A percentile compares a stretch with the other conserved stretches of the same genome.
Evolutionary conservation across 2,113 vertebrate species (phyloP).

Genomic region (Scortum barcoo): DNA sequence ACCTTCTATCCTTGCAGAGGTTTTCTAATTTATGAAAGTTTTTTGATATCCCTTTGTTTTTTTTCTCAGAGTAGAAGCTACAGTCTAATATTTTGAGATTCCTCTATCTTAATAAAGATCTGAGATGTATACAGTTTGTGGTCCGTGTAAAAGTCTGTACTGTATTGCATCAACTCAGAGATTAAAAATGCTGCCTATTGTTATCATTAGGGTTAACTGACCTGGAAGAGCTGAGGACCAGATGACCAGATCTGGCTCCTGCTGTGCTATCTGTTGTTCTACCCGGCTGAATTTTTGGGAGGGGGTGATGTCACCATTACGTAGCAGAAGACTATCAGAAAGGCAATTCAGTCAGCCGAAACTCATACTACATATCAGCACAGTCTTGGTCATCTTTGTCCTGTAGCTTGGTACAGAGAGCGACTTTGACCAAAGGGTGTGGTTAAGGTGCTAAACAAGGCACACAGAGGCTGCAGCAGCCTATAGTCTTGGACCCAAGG

Average conservation of each 20-base stretch:
- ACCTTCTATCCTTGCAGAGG: background rate
- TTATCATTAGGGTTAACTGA: conserved; percentile 44
- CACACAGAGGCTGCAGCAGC: conserved; percentile 49
- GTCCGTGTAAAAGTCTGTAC: conserved; percentile 1
- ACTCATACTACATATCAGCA: conserved; percentile 28
- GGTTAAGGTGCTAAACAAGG: conserved; percentile 68
- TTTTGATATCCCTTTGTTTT: background rate
- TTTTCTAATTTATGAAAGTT: background rate
- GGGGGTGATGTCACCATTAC: conserved; percentile 70
- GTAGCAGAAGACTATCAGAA: conserved; percentile 53
- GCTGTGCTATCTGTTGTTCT: conserved; percentile 22
- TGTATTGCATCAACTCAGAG: background rate
- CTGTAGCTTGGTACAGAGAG: conserved; percentile 26
- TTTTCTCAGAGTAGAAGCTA: background rate
- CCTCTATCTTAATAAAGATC: background rate
- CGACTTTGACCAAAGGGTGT: conserved; percentile 82
- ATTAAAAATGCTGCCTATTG: conserved; percentile 34
- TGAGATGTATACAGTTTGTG: background rate
- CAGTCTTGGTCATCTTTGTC: conserved; percentile 34
- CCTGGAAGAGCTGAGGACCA: conserved; percentile 41
- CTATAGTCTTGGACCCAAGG: conserved; percentile 31
- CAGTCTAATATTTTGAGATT: too few relatives aligned
- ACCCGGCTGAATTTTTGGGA: conserved; percentile 39
- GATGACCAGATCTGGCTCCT: conserved; percentile 39
- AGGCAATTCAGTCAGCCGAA: conserved; percentile 29